Percentiles rank a stretch among this genome's conserved stretches.
These are phyloP conservation scores for Tenebrio molitor DNA, from an alignment of 1,140 invertebrate species.

Conservation along the genomic window DNA sequence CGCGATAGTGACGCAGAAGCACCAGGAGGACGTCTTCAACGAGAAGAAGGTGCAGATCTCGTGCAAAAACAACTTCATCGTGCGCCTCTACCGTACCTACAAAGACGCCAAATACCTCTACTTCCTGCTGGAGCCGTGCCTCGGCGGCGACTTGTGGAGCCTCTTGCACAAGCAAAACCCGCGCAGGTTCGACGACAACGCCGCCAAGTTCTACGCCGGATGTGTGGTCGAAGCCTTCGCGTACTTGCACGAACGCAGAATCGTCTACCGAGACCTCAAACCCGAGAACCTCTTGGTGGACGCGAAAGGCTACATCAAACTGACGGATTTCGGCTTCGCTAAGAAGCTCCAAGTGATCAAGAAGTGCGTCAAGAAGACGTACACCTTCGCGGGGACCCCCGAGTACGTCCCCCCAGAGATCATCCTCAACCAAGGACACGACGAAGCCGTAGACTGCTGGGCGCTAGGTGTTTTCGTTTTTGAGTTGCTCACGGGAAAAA, in stretches of 20 bases:
- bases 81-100: constrained; percentile 92
- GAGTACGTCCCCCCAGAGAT: constrained; percentile 94
- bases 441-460: constrained; percentile 95
- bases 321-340: constrained; percentile 98
- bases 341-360: constrained; percentile 78
- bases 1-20: constrained; percentile 92
- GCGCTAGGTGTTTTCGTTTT: constrained; percentile 92
- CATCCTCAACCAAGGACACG: constrained; percentile 91
- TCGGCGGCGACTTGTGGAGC: constrained; percentile 98
- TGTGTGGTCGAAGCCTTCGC: constrained; percentile 94
- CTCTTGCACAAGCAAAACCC: constrained; percentile 82
- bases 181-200: constrained; percentile 87
- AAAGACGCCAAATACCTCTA: constrained; percentile 96
- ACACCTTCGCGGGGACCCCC: constrained; percentile 97
- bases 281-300: constrained; percentile 94
- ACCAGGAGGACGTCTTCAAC: constrained; percentile 92
- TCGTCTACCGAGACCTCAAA: constrained; percentile 95
- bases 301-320: constrained; percentile 88
- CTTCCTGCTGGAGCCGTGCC: constrained; percentile 95
- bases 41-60: constrained; percentile 92
- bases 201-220: constrained; percentile 88
- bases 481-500: constrained; percentile 92
- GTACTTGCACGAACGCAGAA: constrained; percentile 88
- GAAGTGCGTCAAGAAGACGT: constrained; percentile 83
- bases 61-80: constrained; percentile 67